Evolutionary conservation across 2,888 invertebrate genomes (phyloP), one percentile per base, ranked within the genome.

Genomic region (Diarsia rubi): DNA sequence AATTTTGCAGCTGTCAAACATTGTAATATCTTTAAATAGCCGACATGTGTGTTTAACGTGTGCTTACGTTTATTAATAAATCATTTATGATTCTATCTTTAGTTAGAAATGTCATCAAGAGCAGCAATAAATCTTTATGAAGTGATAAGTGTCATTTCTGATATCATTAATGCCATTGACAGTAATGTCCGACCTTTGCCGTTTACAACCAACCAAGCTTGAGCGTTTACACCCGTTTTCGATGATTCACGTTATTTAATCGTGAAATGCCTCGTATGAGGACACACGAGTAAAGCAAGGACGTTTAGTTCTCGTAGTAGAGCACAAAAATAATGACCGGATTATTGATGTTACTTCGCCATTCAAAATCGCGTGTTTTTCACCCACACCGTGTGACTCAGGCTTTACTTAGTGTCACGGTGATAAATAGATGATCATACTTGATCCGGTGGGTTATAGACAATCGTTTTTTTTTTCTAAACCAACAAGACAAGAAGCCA

Each of bases 311-410:
- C 24, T 67, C 24, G 65, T 81, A 85, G 79, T 81, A 83, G 80
- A 73, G 47, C 68, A 66, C 52, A 75, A 83, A 76, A 45, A 62
- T 45, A 24, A 76, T 71, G 75, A 62, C 60, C 75, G 66, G 70
- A 79, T 86, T 86, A 84, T 84, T 75, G 83, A 79, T 84, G 83
- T 72, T 79, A 78, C 64, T 63, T 76, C 69, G 65, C 74, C 78
- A 82, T 86, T 86, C 75, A 86, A 85, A 86, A 84, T 79, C 84
- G 80, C 74, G 60, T 71, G 81, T 80, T 81, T 76, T 76, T 82
- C 82, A 27, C 89, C 88, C 82, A 89, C 88, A 42, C 69, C 2
- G 72, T 67, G 67, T 88, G 88, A 89, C 49, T 88, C 88, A 88
- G n/a, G 42, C 74, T 78, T 78, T 69, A 79, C 76, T 86, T 84